Conservation (phyloP, 2,888 invertebrate species). For the Lasioglossum calceatum region DNA sequence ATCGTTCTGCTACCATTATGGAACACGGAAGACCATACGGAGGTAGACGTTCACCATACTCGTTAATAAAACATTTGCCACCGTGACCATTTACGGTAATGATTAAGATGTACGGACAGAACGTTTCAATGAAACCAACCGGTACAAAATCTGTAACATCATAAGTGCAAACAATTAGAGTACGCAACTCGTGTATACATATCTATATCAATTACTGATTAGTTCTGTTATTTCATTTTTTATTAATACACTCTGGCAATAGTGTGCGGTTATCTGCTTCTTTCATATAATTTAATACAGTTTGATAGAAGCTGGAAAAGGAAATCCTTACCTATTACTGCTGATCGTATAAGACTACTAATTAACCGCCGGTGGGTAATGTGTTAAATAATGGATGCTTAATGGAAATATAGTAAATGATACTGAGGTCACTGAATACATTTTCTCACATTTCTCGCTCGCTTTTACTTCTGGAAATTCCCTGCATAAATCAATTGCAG, state of each 20-base stretch:
- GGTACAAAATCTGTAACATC: not conserved
- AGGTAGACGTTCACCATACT: slow-evolving; percentile 53
- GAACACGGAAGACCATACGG: slow-evolving; percentile 56
- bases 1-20: slow-evolving; percentile 73
- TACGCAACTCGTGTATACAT: not conserved
- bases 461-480: not conserved
- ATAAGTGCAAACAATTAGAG: not conserved
- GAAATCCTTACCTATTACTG: not conserved
- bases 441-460: not conserved
- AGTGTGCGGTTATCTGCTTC: not conserved
- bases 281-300: not conserved
- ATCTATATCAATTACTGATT: not conserved
- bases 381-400: not conserved
- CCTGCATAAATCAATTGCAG: slow-evolving; percentile 60
- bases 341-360: not conserved
- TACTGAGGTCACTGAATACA: not conserved
- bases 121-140: not conserved
- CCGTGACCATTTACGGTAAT: not conserved
- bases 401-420: not conserved
- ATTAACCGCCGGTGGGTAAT: not conserved
- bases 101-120: not conserved
- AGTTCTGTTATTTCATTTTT: not conserved
- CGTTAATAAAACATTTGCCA: not conserved
- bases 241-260: not conserved
- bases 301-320: not conserved